A percentile compares a stretch with the other conserved stretches of the same genome.
Evolutionary conservation across 1,140 invertebrate species (phyloP).

Genomic region (Papilio glaucus): DNA sequence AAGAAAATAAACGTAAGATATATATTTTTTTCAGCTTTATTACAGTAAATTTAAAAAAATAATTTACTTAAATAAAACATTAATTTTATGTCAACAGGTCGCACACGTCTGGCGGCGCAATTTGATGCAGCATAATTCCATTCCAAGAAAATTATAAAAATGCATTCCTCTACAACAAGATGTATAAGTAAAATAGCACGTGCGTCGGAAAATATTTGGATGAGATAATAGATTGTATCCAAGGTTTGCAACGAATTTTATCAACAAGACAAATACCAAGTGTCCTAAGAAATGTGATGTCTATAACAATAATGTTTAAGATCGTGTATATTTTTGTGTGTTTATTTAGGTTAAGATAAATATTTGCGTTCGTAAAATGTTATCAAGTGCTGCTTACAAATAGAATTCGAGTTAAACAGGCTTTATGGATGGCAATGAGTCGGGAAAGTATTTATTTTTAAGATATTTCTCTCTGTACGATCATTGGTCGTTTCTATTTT

Average conservation of each 20-base stretch:
- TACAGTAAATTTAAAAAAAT: no score
- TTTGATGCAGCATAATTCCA: conserved; percentile 71
- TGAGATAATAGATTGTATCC: conserved; percentile 47
- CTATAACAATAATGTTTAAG: conserved; percentile 82
- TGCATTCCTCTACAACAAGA: conserved; percentile 60
- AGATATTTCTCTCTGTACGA: conserved; percentile 14
- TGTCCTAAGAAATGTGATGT: conserved; percentile 81
- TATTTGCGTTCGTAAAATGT: conserved; percentile 73
- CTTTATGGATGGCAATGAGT: conserved; percentile 18
- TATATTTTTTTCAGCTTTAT: no score
- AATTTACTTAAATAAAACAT: background rate
- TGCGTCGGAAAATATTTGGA: conserved; percentile 56
- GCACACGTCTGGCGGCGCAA: conserved; percentile 77
- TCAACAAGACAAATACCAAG: conserved; percentile 68
- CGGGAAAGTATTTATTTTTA: conserved; percentile 29
- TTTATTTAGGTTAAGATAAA: conserved; percentile 76
- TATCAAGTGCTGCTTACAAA: conserved; percentile 53
- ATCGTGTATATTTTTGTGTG: conserved; percentile 81
- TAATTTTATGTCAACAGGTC: conserved; percentile 60
- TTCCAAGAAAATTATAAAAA: conserved; percentile 53
- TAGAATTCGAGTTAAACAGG: conserved; percentile 31
- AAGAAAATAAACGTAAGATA: conserved; percentile 72
- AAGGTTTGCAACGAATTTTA: conserved; percentile 77
- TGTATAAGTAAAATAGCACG: conserved; percentile 36
- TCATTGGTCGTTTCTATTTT: background rate